Evolutionary conservation across 1,140 invertebrate genomes (phyloP).

Genomic region (Heliothis virescens): DNA sequence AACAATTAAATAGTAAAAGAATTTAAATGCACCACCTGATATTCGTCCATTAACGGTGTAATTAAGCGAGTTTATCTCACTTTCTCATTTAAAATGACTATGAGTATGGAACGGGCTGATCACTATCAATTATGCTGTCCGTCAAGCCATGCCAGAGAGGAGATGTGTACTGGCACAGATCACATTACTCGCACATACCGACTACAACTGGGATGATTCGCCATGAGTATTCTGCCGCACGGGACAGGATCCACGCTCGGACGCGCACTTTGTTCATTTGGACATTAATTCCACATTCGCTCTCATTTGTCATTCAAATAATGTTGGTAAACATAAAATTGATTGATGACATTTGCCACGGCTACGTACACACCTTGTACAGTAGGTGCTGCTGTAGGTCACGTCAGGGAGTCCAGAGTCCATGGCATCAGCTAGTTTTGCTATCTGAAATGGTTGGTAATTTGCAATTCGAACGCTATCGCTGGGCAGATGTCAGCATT

Average conservation of each 20-base stretch:
- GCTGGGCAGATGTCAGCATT: no score
- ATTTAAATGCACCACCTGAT: slow-evolving; percentile 66
- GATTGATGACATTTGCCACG: slow-evolving; percentile 22
- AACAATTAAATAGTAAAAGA: slow-evolving; percentile 25
- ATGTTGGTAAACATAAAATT: slow-evolving; percentile 35
- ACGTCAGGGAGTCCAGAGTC: background rate
- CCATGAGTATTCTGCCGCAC: slow-evolving; percentile 53
- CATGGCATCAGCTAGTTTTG: background rate
- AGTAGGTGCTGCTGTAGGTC: background rate
- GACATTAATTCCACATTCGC: slow-evolving; percentile 66
- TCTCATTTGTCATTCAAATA: slow-evolving; percentile 67
- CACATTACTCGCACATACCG: background rate
- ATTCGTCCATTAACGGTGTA: slow-evolving; percentile 69
- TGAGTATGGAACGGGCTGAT: slow-evolving; percentile 42
- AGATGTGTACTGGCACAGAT: slow-evolving; percentile 38
- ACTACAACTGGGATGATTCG: slow-evolving; percentile 18
- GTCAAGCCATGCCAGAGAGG: slow-evolving; percentile 25
- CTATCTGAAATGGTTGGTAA: background rate
- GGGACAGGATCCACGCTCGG: slow-evolving; percentile 79
- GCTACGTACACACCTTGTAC: background rate
- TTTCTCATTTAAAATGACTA: slow-evolving; percentile 54
- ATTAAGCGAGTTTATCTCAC: slow-evolving; percentile 52
- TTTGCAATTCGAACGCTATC: background rate
- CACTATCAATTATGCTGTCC: slow-evolving; percentile 37
- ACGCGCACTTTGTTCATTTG: slow-evolving; percentile 72